Evolutionary conservation across 2,797 vertebrate genomes (phyloP).

Genomic region (Melanitta fusca): DNA sequence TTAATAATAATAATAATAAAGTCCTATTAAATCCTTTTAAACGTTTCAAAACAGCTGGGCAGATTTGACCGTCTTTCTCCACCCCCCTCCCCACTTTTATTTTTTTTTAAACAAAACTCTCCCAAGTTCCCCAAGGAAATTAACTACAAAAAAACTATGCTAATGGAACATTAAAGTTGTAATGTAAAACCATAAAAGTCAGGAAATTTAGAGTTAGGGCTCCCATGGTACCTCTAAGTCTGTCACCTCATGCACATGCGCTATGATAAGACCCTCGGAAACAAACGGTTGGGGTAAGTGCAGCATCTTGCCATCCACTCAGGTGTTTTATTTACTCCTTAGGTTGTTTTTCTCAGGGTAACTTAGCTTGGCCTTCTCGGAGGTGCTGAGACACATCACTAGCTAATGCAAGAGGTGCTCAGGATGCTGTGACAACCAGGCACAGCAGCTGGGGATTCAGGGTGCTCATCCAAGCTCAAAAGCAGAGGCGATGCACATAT

Average conservation of each 20-base stretch:
- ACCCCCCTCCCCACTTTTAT: not conserved
- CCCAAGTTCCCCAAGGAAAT: constrained; percentile 59
- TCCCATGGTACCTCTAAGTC: constrained; percentile 58
- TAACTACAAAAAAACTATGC: constrained; percentile 54
- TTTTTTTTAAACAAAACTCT: not conserved
- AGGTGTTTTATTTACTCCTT: not conserved
- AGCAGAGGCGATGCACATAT: not conserved
- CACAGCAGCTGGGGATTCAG: accelerated
- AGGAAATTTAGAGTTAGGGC: constrained; percentile 66
- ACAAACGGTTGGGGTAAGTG: not conserved
- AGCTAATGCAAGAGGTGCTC: accelerated
- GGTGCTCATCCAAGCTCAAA: not conserved
- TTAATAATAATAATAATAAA: not conserved
- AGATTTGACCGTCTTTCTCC: not conserved
- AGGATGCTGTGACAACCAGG: accelerated
- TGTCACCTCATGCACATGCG: constrained; percentile 23
- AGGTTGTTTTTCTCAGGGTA: not conserved
- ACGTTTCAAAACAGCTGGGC: not conserved
- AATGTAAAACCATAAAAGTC: constrained; percentile 70
- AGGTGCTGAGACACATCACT: not conserved
- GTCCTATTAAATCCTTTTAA: constrained; percentile 6
- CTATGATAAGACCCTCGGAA: not conserved
- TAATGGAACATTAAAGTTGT: constrained; percentile 67
- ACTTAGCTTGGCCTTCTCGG: not conserved
- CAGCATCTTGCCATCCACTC: not conserved